Conservation (phyloP, 2,113 vertebrate genomes). For the Grammomys dolichurus region DNA sequence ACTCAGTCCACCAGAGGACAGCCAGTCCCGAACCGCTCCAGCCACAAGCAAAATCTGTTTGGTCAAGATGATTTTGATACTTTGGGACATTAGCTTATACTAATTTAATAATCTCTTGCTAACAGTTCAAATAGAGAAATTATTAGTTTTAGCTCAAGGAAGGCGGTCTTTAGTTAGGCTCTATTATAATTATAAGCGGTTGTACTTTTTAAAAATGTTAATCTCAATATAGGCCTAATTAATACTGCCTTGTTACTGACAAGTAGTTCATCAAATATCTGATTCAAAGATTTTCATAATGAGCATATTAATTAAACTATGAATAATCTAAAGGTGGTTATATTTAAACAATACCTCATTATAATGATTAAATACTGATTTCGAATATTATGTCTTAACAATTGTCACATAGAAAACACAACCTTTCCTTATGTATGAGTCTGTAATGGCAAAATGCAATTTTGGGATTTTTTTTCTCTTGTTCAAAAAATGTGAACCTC, state of each 20-base stretch:
- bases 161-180: slow-evolving; percentile 88
- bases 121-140: slow-evolving; percentile 90
- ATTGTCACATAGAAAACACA: slow-evolving; percentile 88
- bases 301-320: slow-evolving; percentile 92
- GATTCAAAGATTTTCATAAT: slow-evolving; percentile 91
- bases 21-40: not conserved
- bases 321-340: slow-evolving; percentile 91
- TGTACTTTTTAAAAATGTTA: slow-evolving; percentile 87
- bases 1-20: not conserved
- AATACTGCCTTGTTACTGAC: slow-evolving; percentile 90
- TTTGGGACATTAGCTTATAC: slow-evolving; percentile 78
- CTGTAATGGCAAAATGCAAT: slow-evolving; percentile 89
- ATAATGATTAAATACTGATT: slow-evolving; percentile 91
- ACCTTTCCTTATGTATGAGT: slow-evolving; percentile 87
- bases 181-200: slow-evolving; percentile 86
- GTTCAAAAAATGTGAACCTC: slow-evolving; percentile 88
- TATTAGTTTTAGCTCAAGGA: slow-evolving; percentile 87
- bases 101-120: slow-evolving; percentile 88
- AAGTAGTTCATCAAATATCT: slow-evolving; percentile 91
- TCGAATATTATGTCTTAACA: slow-evolving; percentile 89
- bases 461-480: slow-evolving; percentile 87
- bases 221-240: slow-evolving; percentile 90
- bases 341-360: slow-evolving; percentile 93
- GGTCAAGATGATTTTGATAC: slow-evolving; percentile 76
- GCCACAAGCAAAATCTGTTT: slow-evolving; percentile 54